Conservation (phyloP, 2,113 vertebrate species). For the Sinosuthora webbiana region DNA sequence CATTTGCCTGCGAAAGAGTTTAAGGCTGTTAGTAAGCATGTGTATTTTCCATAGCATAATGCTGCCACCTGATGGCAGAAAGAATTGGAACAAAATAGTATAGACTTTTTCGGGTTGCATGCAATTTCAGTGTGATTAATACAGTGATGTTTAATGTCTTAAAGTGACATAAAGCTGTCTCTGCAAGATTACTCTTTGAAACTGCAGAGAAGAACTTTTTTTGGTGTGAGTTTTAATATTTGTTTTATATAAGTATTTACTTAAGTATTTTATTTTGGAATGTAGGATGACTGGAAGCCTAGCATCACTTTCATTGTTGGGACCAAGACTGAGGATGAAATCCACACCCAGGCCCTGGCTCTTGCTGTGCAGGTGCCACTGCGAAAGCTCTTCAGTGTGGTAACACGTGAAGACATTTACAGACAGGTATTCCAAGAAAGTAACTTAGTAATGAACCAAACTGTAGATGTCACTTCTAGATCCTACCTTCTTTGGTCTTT, state of each 20-base stretch:
- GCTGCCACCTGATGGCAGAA: constrained; percentile 72
- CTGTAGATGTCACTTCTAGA: not conserved
- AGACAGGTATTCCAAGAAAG: constrained; percentile 74
- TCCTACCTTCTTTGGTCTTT: not conserved
- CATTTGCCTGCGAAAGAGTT: accelerated
- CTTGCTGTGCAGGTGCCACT: constrained; percentile 75
- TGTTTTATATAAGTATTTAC: not conserved
- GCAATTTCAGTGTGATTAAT: not conserved
- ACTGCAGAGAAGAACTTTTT: not conserved
- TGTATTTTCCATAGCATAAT: constrained; percentile 51
- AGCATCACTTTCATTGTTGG: constrained; percentile 78
- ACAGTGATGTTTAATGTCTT: not conserved
- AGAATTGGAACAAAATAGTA: not conserved
- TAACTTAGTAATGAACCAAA: not conserved
- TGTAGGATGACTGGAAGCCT: constrained; percentile 81
- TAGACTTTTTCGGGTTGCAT: not conserved
- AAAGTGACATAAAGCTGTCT: not conserved
- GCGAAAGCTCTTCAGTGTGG: constrained; percentile 78
- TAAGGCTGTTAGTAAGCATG: not conserved
- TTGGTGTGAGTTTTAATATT: not conserved
- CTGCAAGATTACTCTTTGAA: not conserved
- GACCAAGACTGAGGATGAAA: constrained; percentile 70
- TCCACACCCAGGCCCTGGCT: constrained; percentile 69
- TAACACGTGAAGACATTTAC: constrained; percentile 71
- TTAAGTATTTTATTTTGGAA: not conserved